These are phyloP conservation scores for Arctia plantaginis DNA, from an alignment of 2,888 invertebrate species.

Conservation along the genomic window DNA sequence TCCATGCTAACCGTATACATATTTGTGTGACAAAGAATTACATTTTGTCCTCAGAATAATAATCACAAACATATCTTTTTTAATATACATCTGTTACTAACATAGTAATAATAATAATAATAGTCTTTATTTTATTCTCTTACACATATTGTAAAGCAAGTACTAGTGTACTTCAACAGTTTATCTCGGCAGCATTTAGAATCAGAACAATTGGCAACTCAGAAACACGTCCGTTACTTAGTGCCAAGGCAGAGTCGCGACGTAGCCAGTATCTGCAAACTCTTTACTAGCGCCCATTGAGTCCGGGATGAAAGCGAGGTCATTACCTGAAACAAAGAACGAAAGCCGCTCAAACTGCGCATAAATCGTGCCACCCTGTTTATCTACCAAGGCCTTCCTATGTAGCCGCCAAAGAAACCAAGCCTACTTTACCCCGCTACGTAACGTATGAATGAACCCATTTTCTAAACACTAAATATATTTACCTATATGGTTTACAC, in stretches of 20 bases:
- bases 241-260: constrained; percentile 53
- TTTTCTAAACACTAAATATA: constrained; percentile 64
- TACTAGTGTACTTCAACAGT: neutral
- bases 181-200: neutral
- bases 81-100: neutral
- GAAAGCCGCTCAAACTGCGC: constrained; percentile 82
- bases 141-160: too few relatives aligned
- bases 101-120: too few relatives aligned
- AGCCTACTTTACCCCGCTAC: constrained; percentile 73
- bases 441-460: constrained; percentile 69
- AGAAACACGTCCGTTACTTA: constrained; percentile 48
- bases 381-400: constrained; percentile 78
- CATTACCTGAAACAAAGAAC: constrained; percentile 86
- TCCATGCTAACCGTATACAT: neutral
- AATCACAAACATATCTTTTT: neutral
- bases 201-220: constrained; percentile 35
- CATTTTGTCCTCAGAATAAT: neutral
- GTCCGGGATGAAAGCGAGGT: constrained; percentile 82
- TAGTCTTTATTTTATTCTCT: too few relatives aligned
- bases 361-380: constrained; percentile 83
- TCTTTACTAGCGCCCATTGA: constrained; percentile 80
- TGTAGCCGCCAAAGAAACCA: constrained; percentile 79
- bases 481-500: constrained; percentile 48
- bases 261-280: constrained; percentile 71
- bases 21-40: neutral